These are phyloP conservation scores for Turritopsis dohrnii DNA, from an alignment of 30 jellyfish, hydroid and myxozoan genomes.

Conservation along the genomic window DNA sequence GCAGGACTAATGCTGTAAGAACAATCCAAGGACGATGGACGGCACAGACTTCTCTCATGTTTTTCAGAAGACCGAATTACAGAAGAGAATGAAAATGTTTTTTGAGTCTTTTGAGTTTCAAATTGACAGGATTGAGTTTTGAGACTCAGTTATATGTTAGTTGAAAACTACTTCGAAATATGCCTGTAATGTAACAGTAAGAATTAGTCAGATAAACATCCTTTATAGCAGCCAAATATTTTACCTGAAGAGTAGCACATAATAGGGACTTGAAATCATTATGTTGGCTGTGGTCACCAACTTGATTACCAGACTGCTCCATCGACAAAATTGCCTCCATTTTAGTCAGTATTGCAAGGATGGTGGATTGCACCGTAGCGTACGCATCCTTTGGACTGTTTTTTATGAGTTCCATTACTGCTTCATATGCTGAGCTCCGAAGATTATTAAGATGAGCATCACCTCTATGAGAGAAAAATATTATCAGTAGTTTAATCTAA, in stretches of 20 bases:
- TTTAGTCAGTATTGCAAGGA: conserved; percentile 56
- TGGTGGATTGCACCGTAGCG: conserved; percentile 43
- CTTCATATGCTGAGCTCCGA: conserved; percentile 93
- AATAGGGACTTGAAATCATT: conserved; percentile 90
- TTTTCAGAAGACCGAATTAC: no score
- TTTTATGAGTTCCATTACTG: conserved; percentile 87
- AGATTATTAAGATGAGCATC: conserved; percentile 84
- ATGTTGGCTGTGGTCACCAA: conserved; percentile 92
- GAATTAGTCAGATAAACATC: not conserved
- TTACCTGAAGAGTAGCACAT: conserved; percentile 92
- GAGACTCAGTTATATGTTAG: no score
- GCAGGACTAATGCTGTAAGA: no score
- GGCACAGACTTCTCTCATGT: no score
- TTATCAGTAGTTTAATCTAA: not conserved
- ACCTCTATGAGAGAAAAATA: conserved; percentile 34
- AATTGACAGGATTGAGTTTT: no score
- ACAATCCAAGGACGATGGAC: no score
- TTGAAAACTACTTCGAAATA: no score
- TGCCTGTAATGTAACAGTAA: no score
- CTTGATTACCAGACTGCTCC: conserved; percentile 77
- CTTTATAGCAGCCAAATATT: not conserved
- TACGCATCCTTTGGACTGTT: conserved; percentile 94
- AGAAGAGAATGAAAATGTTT: no score
- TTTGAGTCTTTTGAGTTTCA: no score
- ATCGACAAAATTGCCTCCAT: conserved; percentile 50